phyloP scores from a whole-genome alignment of 2,888 invertebrate species.

The Amphipoea lucens region DNA sequence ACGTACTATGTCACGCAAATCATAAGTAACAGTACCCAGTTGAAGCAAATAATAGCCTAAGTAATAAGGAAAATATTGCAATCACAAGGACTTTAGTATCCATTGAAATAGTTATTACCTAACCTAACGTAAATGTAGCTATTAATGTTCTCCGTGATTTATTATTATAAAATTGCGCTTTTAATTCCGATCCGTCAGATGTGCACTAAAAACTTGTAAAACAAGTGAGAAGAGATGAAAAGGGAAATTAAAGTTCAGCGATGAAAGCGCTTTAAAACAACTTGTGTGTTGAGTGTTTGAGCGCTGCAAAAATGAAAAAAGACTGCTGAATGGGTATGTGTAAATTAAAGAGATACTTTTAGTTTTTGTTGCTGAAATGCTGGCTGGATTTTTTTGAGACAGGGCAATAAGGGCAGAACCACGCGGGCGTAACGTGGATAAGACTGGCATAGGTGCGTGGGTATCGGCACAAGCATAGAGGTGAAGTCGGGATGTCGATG shows the following conservation, averaged over 20 bases:
- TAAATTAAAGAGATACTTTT: background rate
- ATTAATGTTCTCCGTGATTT: background rate
- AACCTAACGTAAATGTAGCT: background rate
- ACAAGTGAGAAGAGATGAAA: background rate
- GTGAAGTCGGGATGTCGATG: too few species aligned
- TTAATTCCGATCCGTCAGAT: background rate
- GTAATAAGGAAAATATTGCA: slow-evolving; percentile 33
- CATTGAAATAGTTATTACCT: slow-evolving; percentile 14
- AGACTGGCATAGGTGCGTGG: too few species aligned
- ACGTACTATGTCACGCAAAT: background rate
- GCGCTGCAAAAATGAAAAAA: background rate
- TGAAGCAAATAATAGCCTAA: background rate
- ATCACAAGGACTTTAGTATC: slow-evolving; percentile 34
- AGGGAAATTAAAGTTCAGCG: slow-evolving; percentile 1
- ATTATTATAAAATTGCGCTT: background rate
- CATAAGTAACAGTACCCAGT: slow-evolving; percentile 3
- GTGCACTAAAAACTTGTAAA: background rate
- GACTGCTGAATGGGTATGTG: background rate
- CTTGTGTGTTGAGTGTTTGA: background rate
- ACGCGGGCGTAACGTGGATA: too few species aligned
- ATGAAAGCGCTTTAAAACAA: slow-evolving; percentile 19
- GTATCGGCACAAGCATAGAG: too few species aligned
- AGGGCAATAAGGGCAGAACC: background rate
- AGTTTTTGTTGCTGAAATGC: background rate
- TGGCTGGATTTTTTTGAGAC: background rate